Conservation (phyloP, 23 tunicate species). For the Aplidium turbinatum region DNA sequence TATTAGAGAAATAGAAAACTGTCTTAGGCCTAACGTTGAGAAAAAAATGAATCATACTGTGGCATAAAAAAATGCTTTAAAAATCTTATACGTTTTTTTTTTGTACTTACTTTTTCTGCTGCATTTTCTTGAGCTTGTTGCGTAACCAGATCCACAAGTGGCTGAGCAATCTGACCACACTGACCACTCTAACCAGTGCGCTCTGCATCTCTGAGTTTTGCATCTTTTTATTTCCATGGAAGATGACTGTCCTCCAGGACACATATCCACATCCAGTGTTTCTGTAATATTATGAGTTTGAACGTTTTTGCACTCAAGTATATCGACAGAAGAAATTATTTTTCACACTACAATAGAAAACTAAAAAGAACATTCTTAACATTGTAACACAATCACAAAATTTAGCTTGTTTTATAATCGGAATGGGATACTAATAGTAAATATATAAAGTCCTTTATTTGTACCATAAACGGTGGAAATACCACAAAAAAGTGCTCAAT, state of each 20-base stretch:
- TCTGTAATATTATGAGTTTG: too few relatives aligned
- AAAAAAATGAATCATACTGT: not conserved
- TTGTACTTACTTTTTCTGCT: not conserved
- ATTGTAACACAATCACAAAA: too few relatives aligned
- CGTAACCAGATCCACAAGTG: conserved; percentile 29
- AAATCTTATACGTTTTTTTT: not conserved
- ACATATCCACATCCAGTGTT: conserved; percentile 1
- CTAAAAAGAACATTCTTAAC: too few relatives aligned
- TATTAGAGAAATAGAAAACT: not conserved
- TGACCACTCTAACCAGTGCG: conserved; percentile 27
- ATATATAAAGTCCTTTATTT: too few relatives aligned
- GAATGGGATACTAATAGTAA: too few relatives aligned
- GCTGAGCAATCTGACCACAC: conserved; percentile 37
- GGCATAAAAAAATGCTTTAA: not conserved
- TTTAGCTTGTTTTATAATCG: too few relatives aligned
- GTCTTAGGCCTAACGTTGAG: not conserved
- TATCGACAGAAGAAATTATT: too few relatives aligned
- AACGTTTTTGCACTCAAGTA: too few relatives aligned
- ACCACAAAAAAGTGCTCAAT: too few relatives aligned
- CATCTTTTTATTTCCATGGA: conserved; percentile 5
- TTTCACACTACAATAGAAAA: too few relatives aligned
- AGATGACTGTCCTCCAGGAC: conserved; percentile 9
- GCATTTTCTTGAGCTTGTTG: conserved; percentile 7
- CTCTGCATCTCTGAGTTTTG: not conserved
- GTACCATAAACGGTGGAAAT: too few relatives aligned